These are phyloP conservation scores for Astreopora myriophthalma DNA, from an alignment of 64 coral and sea anemone genomes.

Conservation along the genomic window DNA sequence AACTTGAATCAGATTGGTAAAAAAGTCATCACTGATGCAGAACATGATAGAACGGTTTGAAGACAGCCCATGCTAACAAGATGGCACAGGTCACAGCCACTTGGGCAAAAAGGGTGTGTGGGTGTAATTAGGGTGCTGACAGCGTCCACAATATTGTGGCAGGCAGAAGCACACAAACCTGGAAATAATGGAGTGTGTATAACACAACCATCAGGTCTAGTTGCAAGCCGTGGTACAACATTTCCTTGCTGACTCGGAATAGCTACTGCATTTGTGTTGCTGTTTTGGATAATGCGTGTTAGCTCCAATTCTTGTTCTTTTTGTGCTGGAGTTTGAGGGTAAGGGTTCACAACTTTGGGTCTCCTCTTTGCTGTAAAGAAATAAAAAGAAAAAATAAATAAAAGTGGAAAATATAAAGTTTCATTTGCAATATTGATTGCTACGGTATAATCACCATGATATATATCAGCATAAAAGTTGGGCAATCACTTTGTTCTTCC, in stretches of 20 bases:
- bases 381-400: background rate
- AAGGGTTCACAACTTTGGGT: background rate
- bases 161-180: background rate
- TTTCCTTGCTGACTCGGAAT: too few species aligned
- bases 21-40: too few species aligned
- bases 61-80: background rate
- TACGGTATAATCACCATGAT: too few species aligned
- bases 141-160: background rate
- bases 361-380: background rate
- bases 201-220: background rate
- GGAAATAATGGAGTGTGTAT: background rate
- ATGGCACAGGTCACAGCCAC: conserved; percentile 7
- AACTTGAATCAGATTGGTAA: background rate
- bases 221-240: background rate
- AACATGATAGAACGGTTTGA: background rate
- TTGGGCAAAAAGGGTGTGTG: background rate
- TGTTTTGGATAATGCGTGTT: background rate
- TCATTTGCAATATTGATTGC: too few species aligned
- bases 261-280: background rate
- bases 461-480: too few species aligned
- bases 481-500: too few species aligned
- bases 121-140: background rate
- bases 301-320: too few species aligned
- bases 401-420: too few species aligned
- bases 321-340: too few species aligned